Evolutionary conservation across 2,113 vertebrate species (phyloP).

Genomic region (Mobula hypostoma): DNA sequence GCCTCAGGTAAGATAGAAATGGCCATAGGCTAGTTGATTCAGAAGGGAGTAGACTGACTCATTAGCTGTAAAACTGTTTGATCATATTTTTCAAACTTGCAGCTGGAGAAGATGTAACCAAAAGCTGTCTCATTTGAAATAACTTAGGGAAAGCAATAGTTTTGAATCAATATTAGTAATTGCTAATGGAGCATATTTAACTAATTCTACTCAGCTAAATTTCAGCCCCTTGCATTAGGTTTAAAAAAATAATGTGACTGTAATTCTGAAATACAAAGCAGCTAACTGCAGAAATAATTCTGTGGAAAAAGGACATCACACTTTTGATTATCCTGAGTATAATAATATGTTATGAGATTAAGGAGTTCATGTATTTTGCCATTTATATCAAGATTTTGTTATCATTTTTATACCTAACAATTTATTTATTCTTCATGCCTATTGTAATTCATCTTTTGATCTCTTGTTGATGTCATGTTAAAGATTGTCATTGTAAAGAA

Average conservation of each 20-base stretch:
- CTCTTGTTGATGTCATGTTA: not conserved
- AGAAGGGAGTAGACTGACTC: conserved; percentile 22
- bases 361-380: not conserved
- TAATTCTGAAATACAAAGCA: not conserved
- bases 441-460: not conserved
- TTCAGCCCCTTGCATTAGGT: not conserved
- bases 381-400: not conserved
- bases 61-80: conserved; percentile 34
- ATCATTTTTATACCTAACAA: not conserved
- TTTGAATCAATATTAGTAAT: conserved; percentile 21
- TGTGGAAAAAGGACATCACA: not conserved
- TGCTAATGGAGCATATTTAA: not conserved
- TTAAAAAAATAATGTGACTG: not conserved
- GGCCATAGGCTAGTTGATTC: conserved; percentile 31
- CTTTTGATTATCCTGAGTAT: not conserved
- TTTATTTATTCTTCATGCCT: conserved; percentile 18
- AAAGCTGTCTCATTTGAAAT: conserved; percentile 3
- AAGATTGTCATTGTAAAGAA: not conserved
- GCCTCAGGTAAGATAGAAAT: conserved; percentile 36
- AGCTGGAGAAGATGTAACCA: not conserved
- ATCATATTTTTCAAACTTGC: conserved; percentile 15
- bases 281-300: not conserved
- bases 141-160: conserved; percentile 28
- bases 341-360: not conserved
- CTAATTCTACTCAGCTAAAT: not conserved